Evolutionary conservation across 2,113 vertebrate species (phyloP).

Genomic region (Bufo bufo): DNA sequence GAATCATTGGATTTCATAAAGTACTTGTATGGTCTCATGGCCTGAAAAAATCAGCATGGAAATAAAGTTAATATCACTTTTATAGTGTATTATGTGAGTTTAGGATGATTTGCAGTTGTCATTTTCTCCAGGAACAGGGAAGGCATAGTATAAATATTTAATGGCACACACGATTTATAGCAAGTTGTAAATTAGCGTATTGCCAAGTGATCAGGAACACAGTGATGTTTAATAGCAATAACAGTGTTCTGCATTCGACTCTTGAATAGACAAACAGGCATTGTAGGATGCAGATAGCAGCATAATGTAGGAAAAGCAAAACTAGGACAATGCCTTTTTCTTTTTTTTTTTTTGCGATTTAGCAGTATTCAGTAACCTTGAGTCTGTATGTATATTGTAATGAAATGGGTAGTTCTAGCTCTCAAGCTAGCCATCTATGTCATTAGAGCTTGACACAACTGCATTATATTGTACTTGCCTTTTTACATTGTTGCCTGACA

Average conservation of each 20-base stretch:
- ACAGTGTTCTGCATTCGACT: constrained; percentile 33
- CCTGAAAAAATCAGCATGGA: constrained; percentile 8
- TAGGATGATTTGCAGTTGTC: constrained; percentile 58
- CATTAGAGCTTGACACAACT: neutral
- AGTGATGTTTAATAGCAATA: constrained; percentile 52
- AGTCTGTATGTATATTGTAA: neutral
- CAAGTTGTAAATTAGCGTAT: constrained; percentile 52
- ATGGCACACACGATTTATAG: constrained; percentile 51
- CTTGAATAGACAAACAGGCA: constrained; percentile 34
- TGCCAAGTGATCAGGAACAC: constrained; percentile 53
- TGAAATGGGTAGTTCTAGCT: neutral
- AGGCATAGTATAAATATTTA: constrained; percentile 57
- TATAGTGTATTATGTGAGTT: constrained; percentile 50
- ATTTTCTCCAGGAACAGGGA: constrained; percentile 52
- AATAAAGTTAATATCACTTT: constrained; percentile 39
- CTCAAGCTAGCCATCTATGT: neutral
- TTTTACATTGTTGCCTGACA: neutral
- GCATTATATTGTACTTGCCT: neutral
- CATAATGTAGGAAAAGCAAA: neutral
- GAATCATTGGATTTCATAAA: constrained; percentile 46
- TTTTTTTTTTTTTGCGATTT: neutral
- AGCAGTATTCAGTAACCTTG: neutral
- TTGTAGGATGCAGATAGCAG: constrained; percentile 9
- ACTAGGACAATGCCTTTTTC: neutral
- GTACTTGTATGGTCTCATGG: neutral